Evolutionary conservation across 2,888 invertebrate genomes (phyloP).

Genomic region (Choreutis nemorana): DNA sequence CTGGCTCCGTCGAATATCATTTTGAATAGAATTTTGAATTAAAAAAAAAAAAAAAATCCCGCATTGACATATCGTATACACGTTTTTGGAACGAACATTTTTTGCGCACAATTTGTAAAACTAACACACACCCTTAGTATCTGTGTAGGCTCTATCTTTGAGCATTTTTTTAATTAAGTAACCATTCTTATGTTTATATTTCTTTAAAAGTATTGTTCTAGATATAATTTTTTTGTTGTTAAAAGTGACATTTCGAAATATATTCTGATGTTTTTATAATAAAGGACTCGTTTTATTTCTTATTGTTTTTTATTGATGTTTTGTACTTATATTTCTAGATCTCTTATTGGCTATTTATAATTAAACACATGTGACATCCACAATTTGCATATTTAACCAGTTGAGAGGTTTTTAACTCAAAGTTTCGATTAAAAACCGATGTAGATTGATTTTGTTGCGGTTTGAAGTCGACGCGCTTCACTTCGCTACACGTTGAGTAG

Average conservation of each 20-base stretch:
- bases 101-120: constrained; percentile 37
- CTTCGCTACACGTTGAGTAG: too few species aligned
- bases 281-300: too few species aligned
- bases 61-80: constrained; percentile 45
- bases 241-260: constrained; percentile 55
- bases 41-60: too few species aligned
- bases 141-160: constrained; percentile 16
- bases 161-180: constrained; percentile 5
- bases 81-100: constrained; percentile 32
- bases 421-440: too few species aligned
- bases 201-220: not conserved
- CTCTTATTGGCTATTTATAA: not conserved
- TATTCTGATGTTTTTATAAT: constrained; percentile 56
- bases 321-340: not conserved
- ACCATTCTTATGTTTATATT: not conserved
- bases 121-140: constrained; percentile 18
- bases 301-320: constrained; percentile 24
- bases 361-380: too few species aligned
- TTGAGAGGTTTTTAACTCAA: too few species aligned
- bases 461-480: too few species aligned
- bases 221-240: constrained; percentile 32
- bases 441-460: too few species aligned
- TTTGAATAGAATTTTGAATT: constrained; percentile 21
- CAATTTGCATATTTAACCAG: too few species aligned
- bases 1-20: constrained; percentile 37